Conservation (phyloP, 53 echinoderm and acorn worm species). For the Pentamera pediparva region DNA sequence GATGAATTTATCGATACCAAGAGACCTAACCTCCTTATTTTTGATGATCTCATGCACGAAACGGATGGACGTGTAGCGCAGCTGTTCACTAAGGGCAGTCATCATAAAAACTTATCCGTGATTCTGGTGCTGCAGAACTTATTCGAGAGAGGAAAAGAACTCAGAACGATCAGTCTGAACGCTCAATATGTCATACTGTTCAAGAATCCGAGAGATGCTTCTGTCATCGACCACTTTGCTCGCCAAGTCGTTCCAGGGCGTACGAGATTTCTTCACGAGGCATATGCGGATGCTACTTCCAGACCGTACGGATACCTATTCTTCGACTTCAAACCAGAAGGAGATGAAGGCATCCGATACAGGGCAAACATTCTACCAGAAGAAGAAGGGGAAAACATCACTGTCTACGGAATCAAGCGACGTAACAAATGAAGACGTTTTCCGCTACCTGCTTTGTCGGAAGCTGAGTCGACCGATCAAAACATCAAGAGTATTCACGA, state of each 20-base stretch:
- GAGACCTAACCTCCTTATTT: constrained; percentile 30
- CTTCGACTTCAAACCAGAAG: constrained; percentile 59
- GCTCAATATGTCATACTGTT: constrained; percentile 37
- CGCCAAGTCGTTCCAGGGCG: constrained; percentile 63
- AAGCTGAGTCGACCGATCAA: too few species aligned
- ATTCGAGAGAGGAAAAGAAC: constrained; percentile 41
- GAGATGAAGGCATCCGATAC: neutral
- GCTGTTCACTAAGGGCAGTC: constrained; percentile 47
- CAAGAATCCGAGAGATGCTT: constrained; percentile 42
- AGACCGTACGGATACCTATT: constrained; percentile 60
- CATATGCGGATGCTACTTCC: constrained; percentile 1
- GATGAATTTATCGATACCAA: neutral
- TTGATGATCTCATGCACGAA: constrained; percentile 49
- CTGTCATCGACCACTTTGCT: constrained; percentile 30
- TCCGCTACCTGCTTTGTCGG: neutral
- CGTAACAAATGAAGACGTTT: neutral
- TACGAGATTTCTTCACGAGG: neutral
- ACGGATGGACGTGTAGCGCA: constrained; percentile 3
- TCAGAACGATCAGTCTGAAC: constrained; percentile 41
- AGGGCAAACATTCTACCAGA: neutral
- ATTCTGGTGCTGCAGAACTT: constrained; percentile 37
- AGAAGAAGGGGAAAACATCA: neutral
- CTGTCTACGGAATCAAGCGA: neutral
- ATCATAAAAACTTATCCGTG: constrained; percentile 50
- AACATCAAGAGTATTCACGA: too few species aligned